Base-by-base conservation (phyloP, 2,797 vertebrate genomes). In the Menidia menidia region DNA sequence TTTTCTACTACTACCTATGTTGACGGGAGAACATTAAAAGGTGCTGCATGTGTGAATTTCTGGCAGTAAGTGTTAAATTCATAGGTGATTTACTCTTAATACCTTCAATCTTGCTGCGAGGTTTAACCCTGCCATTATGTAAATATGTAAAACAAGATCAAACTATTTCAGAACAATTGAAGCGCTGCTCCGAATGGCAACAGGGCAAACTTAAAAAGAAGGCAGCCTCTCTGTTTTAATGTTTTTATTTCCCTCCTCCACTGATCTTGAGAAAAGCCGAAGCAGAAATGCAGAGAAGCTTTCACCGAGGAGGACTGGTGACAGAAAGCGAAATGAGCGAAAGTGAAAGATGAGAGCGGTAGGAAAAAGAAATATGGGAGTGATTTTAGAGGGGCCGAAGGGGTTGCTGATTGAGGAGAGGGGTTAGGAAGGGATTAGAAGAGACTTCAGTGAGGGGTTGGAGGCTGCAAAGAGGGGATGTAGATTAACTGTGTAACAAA, bases 401-500 rank as follows among this genome's bases (percentile, higher is more conserved):
- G 48, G 57, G 63, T 68, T 67, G 50, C 1, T 4, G 77, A 59
- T 69, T 73, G 56, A 68, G 57, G 63, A 68, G 18, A 6, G 58
- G 14, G 60, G 19, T 39, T 51, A 19, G 6, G 31, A 50, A 45
- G 15, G 59, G 68, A 79, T 77, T 74, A 73, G 50, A 60, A 50
- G 45, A 45, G 67, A 60, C 64, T 48, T 0, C 58, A 59, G 72
- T 25, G 64, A 30, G 45, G 9, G 45, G n/a, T 16, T 47, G 14
- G 4, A 47, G 47, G 48, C 18, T 25, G 48, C 18, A 50, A 42
- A 35, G 58, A 56, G 64, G 47, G 53, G 52, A 43, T 59, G 43
- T 64, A 25, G 73, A 85, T 85, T 66, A 80, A 77, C 72, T 78
- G 64, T 78, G 64, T 68, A 63, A 39, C 51, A 54, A 62, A 71